Evolutionary conservation across 2,113 vertebrate species (phyloP), one percentile per base, ranked within the genome.

Genomic region (Galbula dea): DNA sequence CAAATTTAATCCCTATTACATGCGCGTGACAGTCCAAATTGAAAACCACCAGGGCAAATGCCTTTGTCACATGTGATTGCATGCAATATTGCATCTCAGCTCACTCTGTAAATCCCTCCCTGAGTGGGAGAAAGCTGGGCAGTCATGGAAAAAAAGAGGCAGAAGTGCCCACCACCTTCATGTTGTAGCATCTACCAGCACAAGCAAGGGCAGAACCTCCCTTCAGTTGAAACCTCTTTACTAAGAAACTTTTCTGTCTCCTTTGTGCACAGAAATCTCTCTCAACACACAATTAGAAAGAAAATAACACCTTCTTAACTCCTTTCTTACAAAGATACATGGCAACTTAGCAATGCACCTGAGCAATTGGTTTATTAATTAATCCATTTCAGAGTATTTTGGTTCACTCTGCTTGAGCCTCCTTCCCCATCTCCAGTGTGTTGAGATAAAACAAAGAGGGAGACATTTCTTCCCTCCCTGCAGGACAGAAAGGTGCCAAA

Each of bases 1-100:
- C 19, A 63, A 77, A 12, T 83, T 80, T 88, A 86, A 94, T 91
- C 82, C 87, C 61, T 58, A 78, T 93, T 96, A 93, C 3, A 1
- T 46, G 20, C 1, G 18, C 36, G 0, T 94, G 96, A 91, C 59
- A 1, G 57, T 81, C 48, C 48, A 65, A 59, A 19, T 68, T 94
- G 68, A 86, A 94, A 96, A 81, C 27, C 58, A 59, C 6, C 3
- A 0, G 24, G 51, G 65, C 27, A 36, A 89, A 94, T 51, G 66
- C 51, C 36, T 59, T 82, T 71, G 65, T 89, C n/a, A 0, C 17
- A 63, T 65, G 21, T 0, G 0, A 85, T 86, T 63, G 58, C 51
- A 77, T 57, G 71, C 46, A 91, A 54, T 30, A 23, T 63, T 83
- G 82, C 43, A 63, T 11, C 75, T 85, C 84, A 37, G 23, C 26